Percentiles rank a stretch among this genome's conserved stretches.
Evolutionary conservation across 2,113 vertebrate species (phyloP).

Genomic region (Labeo catla): DNA sequence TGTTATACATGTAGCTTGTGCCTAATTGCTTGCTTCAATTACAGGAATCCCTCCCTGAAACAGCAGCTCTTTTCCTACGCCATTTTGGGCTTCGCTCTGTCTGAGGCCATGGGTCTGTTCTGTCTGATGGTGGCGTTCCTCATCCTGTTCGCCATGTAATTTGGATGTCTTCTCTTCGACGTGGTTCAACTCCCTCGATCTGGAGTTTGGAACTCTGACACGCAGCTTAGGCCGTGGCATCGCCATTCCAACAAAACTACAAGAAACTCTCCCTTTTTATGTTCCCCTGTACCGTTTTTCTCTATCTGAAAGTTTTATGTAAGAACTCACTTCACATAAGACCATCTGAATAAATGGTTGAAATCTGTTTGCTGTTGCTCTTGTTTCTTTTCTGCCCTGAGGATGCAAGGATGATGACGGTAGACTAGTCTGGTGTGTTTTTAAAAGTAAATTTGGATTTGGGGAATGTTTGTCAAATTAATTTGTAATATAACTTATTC

Average conservation of each 20-base stretch:
- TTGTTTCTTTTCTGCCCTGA: background rate
- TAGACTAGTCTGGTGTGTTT: background rate
- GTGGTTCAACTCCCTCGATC: conserved; percentile 14
- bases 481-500: background rate
- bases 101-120: conserved; percentile 83
- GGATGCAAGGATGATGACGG: background rate
- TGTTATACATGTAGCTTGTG: background rate
- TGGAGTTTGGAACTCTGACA: conserved; percentile 63
- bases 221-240: conserved; percentile 52
- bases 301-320: conserved; percentile 71
- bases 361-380: conserved; percentile 60
- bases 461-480: background rate
- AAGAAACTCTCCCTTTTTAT: conserved; percentile 64
- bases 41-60: conserved; percentile 82
- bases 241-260: conserved; percentile 71
- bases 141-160: conserved; percentile 82
- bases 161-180: conserved; percentile 34
- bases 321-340: conserved; percentile 66
- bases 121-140: conserved; percentile 85
- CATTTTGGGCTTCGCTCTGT: conserved; percentile 81
- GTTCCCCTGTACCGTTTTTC: conserved; percentile 62
- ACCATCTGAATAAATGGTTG: conserved; percentile 78
- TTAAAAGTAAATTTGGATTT: background rate
- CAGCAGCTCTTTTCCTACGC: conserved; percentile 83
- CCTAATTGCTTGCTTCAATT: background rate